Evolutionary conservation across 2,113 vertebrate genomes (phyloP).

Genomic region (Upupa epops): DNA sequence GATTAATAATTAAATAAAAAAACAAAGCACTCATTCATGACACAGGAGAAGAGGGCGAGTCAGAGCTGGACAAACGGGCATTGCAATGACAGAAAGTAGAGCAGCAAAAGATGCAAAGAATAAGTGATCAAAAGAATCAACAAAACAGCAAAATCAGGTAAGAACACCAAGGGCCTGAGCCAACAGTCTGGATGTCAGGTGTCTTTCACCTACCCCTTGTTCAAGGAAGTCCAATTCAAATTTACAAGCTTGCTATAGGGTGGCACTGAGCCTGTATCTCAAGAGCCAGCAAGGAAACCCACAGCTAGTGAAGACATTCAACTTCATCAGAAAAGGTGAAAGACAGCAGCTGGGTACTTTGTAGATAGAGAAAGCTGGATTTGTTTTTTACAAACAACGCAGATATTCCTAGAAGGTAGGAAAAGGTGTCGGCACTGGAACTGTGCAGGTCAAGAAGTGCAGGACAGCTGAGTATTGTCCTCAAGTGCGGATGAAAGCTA

Average conservation of each 20-base stretch:
- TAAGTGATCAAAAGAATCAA: neutral
- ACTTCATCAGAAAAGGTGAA: neutral
- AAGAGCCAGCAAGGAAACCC: neutral
- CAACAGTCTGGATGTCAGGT: neutral
- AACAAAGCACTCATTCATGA: neutral
- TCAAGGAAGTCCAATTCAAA: neutral
- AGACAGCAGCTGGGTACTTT: neutral
- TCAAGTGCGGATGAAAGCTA: neutral
- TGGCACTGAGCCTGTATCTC: neutral
- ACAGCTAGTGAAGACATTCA: neutral
- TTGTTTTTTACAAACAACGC: neutral
- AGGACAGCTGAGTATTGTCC: neutral
- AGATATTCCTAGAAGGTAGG: neutral
- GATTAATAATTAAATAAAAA: neutral
- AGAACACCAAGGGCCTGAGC: neutral
- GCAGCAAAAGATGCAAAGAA: neutral
- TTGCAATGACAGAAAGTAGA: neutral
- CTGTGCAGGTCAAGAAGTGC: neutral
- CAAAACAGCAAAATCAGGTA: neutral
- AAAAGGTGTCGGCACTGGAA: neutral
- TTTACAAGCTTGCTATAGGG: neutral
- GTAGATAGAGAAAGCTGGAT: neutral
- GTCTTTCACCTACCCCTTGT: neutral
- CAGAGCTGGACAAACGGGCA: neutral
- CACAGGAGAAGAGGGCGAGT: neutral